These are phyloP conservation scores for Scrobipalpa atriplicella DNA, from an alignment of 2,888 invertebrate species.

Conservation along the genomic window DNA sequence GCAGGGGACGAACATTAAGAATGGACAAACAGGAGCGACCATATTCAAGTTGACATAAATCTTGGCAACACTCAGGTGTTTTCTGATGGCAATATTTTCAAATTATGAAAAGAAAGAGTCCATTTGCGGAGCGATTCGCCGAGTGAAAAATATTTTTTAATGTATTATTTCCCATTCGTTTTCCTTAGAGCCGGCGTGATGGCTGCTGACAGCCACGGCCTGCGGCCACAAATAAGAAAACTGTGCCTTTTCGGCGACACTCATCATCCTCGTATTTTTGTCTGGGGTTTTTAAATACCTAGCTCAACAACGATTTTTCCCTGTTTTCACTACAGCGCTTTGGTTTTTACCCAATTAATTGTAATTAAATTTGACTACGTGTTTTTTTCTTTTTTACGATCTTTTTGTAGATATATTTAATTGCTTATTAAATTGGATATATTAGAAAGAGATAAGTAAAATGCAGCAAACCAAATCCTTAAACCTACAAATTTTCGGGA, in stretches of 20 bases:
- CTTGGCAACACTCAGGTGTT: slow-evolving; percentile 5
- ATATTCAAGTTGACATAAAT: slow-evolving; percentile 21
- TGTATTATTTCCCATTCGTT: slow-evolving; percentile 39
- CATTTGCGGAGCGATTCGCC: slow-evolving; percentile 24
- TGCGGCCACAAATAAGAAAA: slow-evolving; percentile 60
- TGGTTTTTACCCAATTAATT: slow-evolving; percentile 4
- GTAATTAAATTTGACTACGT: too few relatives aligned
- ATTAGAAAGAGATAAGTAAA: too few relatives aligned
- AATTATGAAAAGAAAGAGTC: slow-evolving; percentile 24
- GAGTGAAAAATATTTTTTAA: slow-evolving; percentile 31
- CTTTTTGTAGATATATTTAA: too few relatives aligned
- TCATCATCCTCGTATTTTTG: slow-evolving; percentile 47
- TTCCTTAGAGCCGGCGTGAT: slow-evolving; percentile 57
- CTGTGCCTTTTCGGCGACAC: slow-evolving; percentile 52
- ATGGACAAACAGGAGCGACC: not conserved
- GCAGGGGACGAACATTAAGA: slow-evolving; percentile 3
- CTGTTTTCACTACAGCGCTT: not conserved
- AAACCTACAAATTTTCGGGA: too few relatives aligned
- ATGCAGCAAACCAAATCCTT: too few relatives aligned
- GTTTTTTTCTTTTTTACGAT: too few relatives aligned
- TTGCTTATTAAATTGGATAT: too few relatives aligned
- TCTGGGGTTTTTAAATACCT: slow-evolving; percentile 29
- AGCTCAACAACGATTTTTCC: not conserved
- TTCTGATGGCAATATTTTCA: slow-evolving; percentile 22
- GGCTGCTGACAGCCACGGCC: slow-evolving; percentile 67